Evolutionary conservation across 2,888 invertebrate species (phyloP).

Genomic region (Drosophila colorata): DNA sequence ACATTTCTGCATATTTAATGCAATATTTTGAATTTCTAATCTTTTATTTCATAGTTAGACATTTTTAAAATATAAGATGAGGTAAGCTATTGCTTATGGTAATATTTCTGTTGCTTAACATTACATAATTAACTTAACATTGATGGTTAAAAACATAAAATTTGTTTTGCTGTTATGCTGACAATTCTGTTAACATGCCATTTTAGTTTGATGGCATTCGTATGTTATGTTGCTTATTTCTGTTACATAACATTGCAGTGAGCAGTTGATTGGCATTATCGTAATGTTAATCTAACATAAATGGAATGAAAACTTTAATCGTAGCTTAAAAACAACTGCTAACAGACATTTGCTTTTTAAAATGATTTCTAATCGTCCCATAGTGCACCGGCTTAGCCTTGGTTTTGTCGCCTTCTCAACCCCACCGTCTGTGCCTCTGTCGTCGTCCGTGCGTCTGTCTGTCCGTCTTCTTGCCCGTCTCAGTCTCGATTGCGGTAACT

Average conservation of each 20-base stretch:
- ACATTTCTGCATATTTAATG: too few species aligned
- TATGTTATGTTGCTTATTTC: not conserved
- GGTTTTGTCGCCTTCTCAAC: conserved; percentile 20
- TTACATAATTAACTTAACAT: not conserved
- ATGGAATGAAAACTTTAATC: too few species aligned
- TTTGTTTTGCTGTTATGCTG: not conserved
- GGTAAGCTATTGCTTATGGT: not conserved
- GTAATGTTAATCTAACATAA: not conserved
- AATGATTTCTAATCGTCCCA: not conserved
- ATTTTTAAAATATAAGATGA: too few species aligned
- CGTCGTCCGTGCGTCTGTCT: not conserved
- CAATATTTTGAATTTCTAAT: too few species aligned
- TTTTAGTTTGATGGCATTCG: not conserved
- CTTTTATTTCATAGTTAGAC: too few species aligned
- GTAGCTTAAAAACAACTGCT: too few species aligned
- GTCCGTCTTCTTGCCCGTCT: not conserved
- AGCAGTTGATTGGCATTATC: too few species aligned
- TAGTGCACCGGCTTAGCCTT: conserved; percentile 21
- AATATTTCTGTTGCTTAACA: not conserved
- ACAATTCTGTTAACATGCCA: not conserved
- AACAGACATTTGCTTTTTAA: too few species aligned
- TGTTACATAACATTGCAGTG: not conserved
- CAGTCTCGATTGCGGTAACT: conserved; percentile 32
- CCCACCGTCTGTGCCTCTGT: conserved; percentile 3
- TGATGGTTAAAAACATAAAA: too few species aligned